Conservation (phyloP, 1,140 invertebrate genomes). For the Neodiprion fabricii region DNA sequence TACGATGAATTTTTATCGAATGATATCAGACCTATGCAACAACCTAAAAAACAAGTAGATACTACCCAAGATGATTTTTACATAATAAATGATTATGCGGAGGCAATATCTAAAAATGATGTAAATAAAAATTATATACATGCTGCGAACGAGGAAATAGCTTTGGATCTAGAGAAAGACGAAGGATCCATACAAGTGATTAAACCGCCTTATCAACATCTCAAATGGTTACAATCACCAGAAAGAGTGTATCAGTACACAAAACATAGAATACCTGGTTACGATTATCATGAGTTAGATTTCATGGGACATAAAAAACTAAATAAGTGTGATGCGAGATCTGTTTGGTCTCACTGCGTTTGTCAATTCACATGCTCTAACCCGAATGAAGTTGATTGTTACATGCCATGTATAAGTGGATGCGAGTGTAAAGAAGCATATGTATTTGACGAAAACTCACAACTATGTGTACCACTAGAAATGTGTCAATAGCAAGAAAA, state of each 20-base stretch:
- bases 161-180: background rate
- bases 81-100: conserved; percentile 33
- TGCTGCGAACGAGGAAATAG: background rate
- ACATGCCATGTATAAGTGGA: conserved; percentile 49
- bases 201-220: background rate
- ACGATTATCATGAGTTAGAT: conserved; percentile 50
- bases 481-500: conserved; percentile 38
- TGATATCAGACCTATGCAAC: conserved; percentile 11
- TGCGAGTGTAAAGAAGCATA: conserved; percentile 52
- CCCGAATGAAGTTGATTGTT: conserved; percentile 51
- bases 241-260: conserved; percentile 53
- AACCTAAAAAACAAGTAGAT: conserved; percentile 3
- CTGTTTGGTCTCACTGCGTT: conserved; percentile 52
- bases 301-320: conserved; percentile 28
- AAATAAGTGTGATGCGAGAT: conserved; percentile 43
- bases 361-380: conserved; percentile 54
- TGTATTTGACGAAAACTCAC: conserved; percentile 46
- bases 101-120: conserved; percentile 6
- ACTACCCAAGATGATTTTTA: conserved; percentile 41
- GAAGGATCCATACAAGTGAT: conserved; percentile 11
- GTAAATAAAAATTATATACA: background rate
- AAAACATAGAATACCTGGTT: conserved; percentile 50
- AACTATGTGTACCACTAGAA: conserved; percentile 43
- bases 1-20: conserved; percentile 37
- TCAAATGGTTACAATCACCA: conserved; percentile 33